phyloP scores from a whole-genome alignment of 2,888 invertebrate genomes.

The Myathropa florea region DNA sequence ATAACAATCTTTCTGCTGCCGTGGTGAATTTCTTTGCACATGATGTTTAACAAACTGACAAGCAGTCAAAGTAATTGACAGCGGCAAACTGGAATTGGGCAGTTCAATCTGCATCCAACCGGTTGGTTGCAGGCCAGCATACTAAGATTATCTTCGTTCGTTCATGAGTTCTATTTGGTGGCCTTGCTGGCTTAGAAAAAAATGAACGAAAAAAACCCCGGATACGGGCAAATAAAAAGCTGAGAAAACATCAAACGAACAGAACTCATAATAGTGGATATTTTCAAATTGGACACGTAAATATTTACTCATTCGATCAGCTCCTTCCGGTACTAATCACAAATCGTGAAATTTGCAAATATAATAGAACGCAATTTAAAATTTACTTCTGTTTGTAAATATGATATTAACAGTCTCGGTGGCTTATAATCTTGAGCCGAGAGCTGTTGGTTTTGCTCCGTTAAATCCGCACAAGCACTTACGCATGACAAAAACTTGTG shows the following conservation, averaged over 20 bases:
- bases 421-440: neutral
- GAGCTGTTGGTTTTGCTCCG: neutral
- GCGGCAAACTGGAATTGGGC: neutral
- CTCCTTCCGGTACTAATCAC: neutral
- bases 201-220: neutral
- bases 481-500: neutral
- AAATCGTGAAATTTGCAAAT: neutral
- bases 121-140: neutral
- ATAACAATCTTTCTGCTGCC: neutral
- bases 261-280: neutral
- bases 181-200: neutral
- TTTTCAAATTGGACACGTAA: neutral
- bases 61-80: neutral
- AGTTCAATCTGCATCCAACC: neutral
- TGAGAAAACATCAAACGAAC: neutral
- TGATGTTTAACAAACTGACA: neutral
- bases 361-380: neutral
- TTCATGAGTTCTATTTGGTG: neutral
- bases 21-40: neutral
- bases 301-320: neutral
- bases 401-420: neutral
- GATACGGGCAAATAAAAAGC: neutral
- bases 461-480: neutral
- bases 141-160: neutral
- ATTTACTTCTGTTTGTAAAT: neutral